Evolutionary conservation across 2,797 vertebrate genomes (phyloP).

Genomic region (Australoheros facetus): DNA sequence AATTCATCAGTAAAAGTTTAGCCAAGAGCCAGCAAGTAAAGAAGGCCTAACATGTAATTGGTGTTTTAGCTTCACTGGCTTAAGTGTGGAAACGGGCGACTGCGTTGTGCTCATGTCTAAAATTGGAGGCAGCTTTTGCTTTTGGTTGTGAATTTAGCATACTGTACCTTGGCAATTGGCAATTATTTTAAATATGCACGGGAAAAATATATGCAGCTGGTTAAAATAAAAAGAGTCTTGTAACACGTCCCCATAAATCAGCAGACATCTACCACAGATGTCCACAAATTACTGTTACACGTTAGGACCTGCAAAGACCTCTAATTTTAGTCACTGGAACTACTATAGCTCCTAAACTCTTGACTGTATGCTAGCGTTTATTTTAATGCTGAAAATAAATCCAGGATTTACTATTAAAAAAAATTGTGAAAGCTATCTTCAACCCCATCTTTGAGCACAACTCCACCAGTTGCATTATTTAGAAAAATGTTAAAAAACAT

Average conservation of each 20-base stretch:
- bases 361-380: not conserved
- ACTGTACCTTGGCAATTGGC: not conserved
- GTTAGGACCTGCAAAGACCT: no score
- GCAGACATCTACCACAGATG: not conserved
- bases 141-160: not conserved
- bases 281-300: not conserved
- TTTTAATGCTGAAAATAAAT: not conserved
- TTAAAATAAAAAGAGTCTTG: not conserved
- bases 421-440: not conserved
- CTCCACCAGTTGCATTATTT: not conserved
- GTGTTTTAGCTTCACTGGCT: not conserved
- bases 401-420: not conserved
- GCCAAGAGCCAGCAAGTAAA: not conserved
- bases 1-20: not conserved
- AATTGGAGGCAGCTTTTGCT: not conserved
- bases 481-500: not conserved
- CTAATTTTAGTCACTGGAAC: no score
- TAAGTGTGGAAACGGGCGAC: not conserved
- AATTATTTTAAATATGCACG: not conserved
- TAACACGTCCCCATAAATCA: not conserved
- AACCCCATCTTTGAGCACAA: not conserved
- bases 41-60: not conserved
- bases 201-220: not conserved
- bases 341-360: not conserved
- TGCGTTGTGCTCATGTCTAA: not conserved